Evolutionary conservation across 1,140 invertebrate genomes (phyloP).

Genomic region (Drosophila bocqueti): DNA sequence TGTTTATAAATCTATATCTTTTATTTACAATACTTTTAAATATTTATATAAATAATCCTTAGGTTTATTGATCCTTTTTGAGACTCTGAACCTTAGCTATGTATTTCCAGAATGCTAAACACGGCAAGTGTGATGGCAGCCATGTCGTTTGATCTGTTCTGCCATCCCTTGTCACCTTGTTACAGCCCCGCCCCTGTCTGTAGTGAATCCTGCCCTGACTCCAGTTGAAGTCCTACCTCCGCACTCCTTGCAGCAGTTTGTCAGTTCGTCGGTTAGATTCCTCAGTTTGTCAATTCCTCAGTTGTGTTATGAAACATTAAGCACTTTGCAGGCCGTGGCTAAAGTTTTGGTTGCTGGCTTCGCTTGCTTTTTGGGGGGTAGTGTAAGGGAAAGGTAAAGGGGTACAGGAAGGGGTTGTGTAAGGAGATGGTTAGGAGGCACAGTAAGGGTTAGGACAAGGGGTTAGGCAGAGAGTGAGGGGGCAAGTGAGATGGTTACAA

Average conservation of each 20-base stretch:
- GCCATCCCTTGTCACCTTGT: conserved; percentile 1
- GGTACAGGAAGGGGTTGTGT: background rate
- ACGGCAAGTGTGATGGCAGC: background rate
- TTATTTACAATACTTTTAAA: background rate
- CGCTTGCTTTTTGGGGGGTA: background rate
- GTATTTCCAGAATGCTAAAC: background rate
- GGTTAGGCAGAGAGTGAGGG: background rate
- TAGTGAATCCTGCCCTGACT: conserved; percentile 30
- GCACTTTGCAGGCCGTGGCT: conserved; percentile 66
- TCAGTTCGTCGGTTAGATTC: background rate
- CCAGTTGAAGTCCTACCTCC: background rate
- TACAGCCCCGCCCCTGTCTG: background rate
- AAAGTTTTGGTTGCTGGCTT: conserved; percentile 38
- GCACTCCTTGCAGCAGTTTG: background rate
- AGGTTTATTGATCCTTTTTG: background rate
- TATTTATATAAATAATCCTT: background rate
- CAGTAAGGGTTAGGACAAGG: background rate
- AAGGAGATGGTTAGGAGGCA: too few relatives aligned
- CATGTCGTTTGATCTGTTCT: conserved; percentile 6
- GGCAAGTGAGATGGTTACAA: conserved; percentile 47
- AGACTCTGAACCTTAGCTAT: background rate
- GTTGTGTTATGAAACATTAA: conserved; percentile 75
- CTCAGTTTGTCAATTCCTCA: conserved; percentile 3
- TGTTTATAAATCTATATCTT: too few relatives aligned
- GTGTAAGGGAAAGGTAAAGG: too few relatives aligned